These are phyloP conservation scores for Hipposideros armiger DNA, from an alignment of 2,113 vertebrate genomes.

Conservation along the genomic window DNA sequence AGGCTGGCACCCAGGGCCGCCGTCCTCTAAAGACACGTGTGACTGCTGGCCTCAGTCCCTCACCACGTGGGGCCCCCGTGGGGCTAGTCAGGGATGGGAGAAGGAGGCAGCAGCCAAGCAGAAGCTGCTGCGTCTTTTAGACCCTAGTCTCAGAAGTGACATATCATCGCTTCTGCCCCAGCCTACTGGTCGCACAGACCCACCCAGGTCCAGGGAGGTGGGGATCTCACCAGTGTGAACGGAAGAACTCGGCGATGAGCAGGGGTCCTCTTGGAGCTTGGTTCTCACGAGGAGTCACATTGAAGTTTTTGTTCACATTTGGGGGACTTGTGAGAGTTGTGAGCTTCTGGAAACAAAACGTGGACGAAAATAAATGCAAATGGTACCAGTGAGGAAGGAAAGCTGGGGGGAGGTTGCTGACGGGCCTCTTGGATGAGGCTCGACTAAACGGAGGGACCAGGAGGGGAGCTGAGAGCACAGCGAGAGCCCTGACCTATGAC, in stretches of 20 bases:
- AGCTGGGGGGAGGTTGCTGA: neutral
- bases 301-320: neutral
- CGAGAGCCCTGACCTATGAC: neutral
- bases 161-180: rapidly evolving
- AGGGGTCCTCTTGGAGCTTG: neutral
- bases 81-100: neutral
- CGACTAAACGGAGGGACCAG: neutral
- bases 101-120: too few relatives aligned
- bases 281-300: neutral
- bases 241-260: rapidly evolving
- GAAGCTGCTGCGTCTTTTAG: neutral
- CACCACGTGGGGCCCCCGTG: neutral
- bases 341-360: neutral
- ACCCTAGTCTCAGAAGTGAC: neutral
- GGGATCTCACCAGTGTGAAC: too few relatives aligned
- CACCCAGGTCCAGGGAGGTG: neutral
- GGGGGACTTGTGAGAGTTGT: neutral
- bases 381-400: neutral
- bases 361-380: neutral
- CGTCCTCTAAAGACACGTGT: rapidly evolving
- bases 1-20: neutral
- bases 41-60: neutral
- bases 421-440: neutral
- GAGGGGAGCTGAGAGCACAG: neutral
- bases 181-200: neutral